Conservation (phyloP, 2,113 vertebrate genomes). For the Bos javanicus region DNA sequence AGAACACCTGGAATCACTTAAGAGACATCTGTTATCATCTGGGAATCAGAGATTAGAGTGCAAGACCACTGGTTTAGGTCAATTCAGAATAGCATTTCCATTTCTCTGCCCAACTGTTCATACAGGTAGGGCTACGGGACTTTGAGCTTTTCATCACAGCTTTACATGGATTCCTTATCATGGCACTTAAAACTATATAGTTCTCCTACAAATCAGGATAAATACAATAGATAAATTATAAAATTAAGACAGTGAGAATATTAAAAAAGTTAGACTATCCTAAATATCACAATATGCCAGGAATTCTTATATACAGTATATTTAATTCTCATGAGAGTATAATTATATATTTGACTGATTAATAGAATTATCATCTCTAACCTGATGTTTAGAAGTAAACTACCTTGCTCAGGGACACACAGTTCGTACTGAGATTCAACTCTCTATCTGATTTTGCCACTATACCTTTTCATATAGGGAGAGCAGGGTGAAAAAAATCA, state of each 20-base stretch:
- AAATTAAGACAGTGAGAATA: constrained; percentile 15
- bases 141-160: constrained; percentile 18
- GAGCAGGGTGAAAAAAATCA: neutral
- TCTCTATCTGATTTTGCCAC: neutral
- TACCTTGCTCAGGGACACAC: neutral
- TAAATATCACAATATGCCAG: neutral
- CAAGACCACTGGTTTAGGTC: constrained; percentile 55
- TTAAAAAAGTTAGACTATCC: neutral
- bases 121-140: neutral
- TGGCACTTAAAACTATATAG: neutral
- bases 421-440: neutral
- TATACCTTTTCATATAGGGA: neutral
- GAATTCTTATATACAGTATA: neutral
- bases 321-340: neutral
- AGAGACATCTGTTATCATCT: constrained; percentile 83
- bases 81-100: constrained; percentile 56
- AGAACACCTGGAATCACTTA: constrained; percentile 85
- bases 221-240: constrained; percentile 33
- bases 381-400: neutral
- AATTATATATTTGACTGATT: neutral
- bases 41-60: constrained; percentile 80
- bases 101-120: constrained; percentile 22
- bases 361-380: neutral
- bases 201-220: neutral
- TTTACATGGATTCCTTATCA: neutral